Base-by-base conservation (phyloP, 2,797 vertebrate genomes). In the Ceryle rudis region DNA sequence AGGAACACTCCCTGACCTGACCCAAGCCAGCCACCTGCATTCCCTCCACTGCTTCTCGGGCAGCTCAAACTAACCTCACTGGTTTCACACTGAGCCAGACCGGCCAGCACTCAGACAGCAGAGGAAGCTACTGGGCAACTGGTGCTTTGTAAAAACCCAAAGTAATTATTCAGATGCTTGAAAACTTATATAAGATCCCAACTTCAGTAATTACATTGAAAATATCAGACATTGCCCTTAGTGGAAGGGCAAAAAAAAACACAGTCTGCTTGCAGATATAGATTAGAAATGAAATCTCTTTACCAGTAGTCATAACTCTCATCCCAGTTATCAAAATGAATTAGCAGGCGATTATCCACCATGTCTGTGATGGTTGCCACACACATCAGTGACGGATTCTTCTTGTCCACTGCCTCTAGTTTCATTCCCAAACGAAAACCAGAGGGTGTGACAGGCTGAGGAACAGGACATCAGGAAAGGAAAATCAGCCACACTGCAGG, bases 301-400 rank as follows among this genome's bases (percentile, higher is more conserved):
- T 98, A 99, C 99, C 99, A 99, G 97, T 99, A 99, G 98, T 99
- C 98, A 0, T 99, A 99, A 11, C 98, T 98, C 96, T 99, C 98
- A n/a, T 99, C 99, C 99, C 99, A 99, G 96, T 98, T 98, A 95
- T 99, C 99, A 2, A 99, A 99, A 82, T 99, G 99, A 92, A 99
- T 98, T 22, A 99, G 98, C 79, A 99, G 97, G 33, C 97, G 97
- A 89, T 98, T 98, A 41, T 98, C 97, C 79, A 98, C 97, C 84
- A 97, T 97, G 74, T 99, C 98, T 0, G 95, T 96, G 31, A 99
- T 71, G 3, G 98, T 98, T 4, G 98, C 99, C 0, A 99, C 99
- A 20, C 98, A 99, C 57, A 99, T 98, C 42, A 99, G 97, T 0
- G 98, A 98, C 0, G 99, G 99, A 73, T 99, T 99, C 98, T 99